These are phyloP conservation scores for Microcebus murinus DNA, from an alignment of 2,113 vertebrate genomes.

Conservation along the genomic window DNA sequence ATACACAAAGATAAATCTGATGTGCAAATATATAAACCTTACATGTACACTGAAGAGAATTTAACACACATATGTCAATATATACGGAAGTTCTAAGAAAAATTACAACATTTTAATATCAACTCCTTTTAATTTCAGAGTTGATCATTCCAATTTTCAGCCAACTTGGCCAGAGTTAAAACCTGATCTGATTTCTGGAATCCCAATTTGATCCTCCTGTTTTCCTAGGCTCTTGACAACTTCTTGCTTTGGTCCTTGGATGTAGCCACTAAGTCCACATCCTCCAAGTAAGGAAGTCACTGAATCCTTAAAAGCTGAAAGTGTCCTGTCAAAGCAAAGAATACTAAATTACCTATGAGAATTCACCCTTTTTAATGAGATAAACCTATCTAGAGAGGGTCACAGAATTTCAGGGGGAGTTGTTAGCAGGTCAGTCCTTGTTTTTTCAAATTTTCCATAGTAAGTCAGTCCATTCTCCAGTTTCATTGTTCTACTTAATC, in stretches of 20 bases:
- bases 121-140: constrained; percentile 13
- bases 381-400: not conserved
- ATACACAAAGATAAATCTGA: not conserved
- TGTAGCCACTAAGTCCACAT: not conserved
- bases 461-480: not conserved
- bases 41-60: not conserved
- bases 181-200: constrained; percentile 10
- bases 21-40: not conserved
- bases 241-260: not conserved
- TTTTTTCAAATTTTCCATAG: not conserved
- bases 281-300: not conserved
- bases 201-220: not conserved
- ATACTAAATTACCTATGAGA: not conserved
- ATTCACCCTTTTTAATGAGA: not conserved
- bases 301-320: not conserved
- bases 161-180: not conserved
- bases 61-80: not conserved
- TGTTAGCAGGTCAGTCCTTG: not conserved
- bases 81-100: not conserved
- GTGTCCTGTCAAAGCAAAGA: constrained; percentile 11
- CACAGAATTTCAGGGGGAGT: not conserved
- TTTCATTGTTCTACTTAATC: not conserved
- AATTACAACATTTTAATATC: constrained; percentile 34
- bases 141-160: constrained; percentile 41
- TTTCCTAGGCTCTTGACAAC: not conserved